Conservation (phyloP, 2,113 vertebrate genomes). For the Dicrurus megarhynchus region DNA sequence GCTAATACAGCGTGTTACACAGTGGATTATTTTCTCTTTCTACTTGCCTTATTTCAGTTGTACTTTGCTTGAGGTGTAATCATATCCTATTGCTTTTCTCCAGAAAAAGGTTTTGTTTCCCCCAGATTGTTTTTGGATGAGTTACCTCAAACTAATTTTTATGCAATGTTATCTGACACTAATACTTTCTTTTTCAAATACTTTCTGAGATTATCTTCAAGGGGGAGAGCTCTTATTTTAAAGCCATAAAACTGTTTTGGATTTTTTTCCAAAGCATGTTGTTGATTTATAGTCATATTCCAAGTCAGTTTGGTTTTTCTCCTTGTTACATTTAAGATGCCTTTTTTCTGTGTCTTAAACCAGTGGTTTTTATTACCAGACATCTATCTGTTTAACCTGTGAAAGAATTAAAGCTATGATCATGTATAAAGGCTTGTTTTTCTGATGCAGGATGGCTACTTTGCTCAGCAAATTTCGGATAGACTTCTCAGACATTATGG, state of each 20-base stretch:
- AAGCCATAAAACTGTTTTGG: neutral
- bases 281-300: neutral
- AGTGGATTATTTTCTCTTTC: neutral
- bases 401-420: neutral
- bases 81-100: neutral
- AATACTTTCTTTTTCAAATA: neutral
- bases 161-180: neutral
- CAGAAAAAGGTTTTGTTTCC: neutral
- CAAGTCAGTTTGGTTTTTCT: neutral
- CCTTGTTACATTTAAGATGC: neutral
- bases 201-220: neutral
- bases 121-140: neutral
- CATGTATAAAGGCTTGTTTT: neutral
- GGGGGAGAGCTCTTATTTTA: neutral
- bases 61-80: neutral
- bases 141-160: neutral
- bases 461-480: constrained; percentile 98
- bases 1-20: neutral
- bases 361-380: neutral
- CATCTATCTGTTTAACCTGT: neutral
- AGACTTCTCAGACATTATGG: constrained; percentile 96
- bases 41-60: neutral
- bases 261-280: neutral
- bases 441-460: constrained; percentile 88
- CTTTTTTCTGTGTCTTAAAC: neutral